Base-by-base conservation (phyloP, 1,140 invertebrate genomes). In the Lamellibrachia luymesi region DNA sequence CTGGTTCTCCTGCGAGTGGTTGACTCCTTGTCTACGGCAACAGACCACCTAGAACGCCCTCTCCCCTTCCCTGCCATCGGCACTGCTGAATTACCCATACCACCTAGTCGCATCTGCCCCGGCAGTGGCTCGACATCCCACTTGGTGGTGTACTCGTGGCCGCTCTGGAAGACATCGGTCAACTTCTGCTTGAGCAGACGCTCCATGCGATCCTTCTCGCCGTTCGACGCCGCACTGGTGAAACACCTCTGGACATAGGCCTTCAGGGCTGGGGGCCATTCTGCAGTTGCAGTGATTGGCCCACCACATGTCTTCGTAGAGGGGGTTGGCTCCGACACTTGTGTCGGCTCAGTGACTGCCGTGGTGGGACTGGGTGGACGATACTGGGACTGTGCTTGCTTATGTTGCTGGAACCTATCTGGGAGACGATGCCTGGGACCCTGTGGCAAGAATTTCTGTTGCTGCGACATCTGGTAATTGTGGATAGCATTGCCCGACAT, bases 121-220 rank as follows among this genome's bases (percentile, higher is more conserved):
- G 98, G 98, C 93, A 99, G 97, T 49, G 98, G 98, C 96, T 99
- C 98, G 94, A 97, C 97, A 94, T 98, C 97, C 99, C 99, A 99
- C 96, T 99, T 98, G 95, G 98, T 98, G 0, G 98, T 97, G 97
- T 97, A 98, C 27, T 99, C 97, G 93, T 98, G 98, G 93, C 98
- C 98, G 94, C 98, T 97, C 94, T 98, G 98, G n/a, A 98, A 98
- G 0, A 98, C 98, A 91, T 97, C 97, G 49, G 98, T 99, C 93
- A 99, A 98, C 96, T 99, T 98, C 80, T 98, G 98, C 96, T 99
- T 99, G 52, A 99, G 96, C 94, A 98, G 98, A 93, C 98, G 98
- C 95, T 99, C 98, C 92, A 99, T 98, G 95, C 98, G 97, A 97
- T 99, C 98, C 96, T 98, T 98, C 96, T 99, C 98, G 93, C 98